Evolutionary conservation across 2,113 vertebrate genomes (phyloP).

Genomic region (Cebus imitator): DNA sequence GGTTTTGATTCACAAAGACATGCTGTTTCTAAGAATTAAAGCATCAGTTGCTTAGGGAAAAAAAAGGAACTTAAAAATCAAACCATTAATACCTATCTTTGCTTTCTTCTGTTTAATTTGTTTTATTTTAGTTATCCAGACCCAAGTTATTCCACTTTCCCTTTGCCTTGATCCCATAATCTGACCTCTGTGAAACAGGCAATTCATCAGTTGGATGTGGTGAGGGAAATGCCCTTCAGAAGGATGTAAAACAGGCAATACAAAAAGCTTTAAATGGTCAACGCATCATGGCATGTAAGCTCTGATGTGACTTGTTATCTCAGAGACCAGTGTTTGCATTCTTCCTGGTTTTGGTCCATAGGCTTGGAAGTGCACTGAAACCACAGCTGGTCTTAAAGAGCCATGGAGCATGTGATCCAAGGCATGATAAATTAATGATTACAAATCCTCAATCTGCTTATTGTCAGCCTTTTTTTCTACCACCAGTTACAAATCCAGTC

Average conservation of each 20-base stretch:
- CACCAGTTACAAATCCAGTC: not conserved
- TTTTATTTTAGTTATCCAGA: conserved; percentile 19
- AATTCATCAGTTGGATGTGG: not conserved
- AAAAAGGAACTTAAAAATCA: not conserved
- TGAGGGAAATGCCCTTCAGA: not conserved
- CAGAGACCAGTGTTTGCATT: not conserved
- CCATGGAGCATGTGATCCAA: not conserved
- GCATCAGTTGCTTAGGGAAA: not conserved
- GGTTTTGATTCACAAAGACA: conserved; percentile 22
- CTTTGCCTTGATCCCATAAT: not conserved
- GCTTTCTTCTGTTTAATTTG: conserved; percentile 42
- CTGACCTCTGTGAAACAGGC: not conserved
- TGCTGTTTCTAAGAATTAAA: not conserved
- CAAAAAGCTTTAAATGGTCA: not conserved
- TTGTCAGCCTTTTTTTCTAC: conserved; percentile 1
- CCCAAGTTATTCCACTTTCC: not conserved
- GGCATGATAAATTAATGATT: not conserved
- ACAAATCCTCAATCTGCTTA: not conserved
- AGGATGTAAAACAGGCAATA: not conserved
- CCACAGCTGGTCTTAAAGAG: not conserved
- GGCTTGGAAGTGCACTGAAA: not conserved
- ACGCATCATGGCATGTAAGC: not conserved
- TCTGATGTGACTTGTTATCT: not conserved
- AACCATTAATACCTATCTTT: conserved; percentile 4
- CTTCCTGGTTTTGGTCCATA: not conserved